A percentile compares a stretch with the other conserved stretches of the same genome.
phyloP scores from a whole-genome alignment of 1,140 invertebrate genomes.

The Formica selysi region DNA sequence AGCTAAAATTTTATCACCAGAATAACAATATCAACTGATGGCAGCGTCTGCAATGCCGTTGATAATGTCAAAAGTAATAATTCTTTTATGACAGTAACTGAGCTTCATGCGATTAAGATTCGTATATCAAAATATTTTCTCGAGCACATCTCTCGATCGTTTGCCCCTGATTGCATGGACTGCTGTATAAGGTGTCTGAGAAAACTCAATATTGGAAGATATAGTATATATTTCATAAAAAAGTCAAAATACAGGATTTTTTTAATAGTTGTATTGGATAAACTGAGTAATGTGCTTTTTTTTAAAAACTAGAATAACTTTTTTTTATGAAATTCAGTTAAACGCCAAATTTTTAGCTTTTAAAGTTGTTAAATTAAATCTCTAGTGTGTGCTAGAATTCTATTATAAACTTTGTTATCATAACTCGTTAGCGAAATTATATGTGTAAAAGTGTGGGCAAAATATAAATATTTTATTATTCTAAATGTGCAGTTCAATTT shows the following conservation, averaged over 20 bases:
- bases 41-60: neutral
- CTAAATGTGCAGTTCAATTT: too few species aligned
- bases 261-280: neutral
- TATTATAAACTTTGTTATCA: constrained; percentile 14
- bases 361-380: constrained; percentile 4
- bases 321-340: neutral
- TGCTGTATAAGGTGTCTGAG: neutral
- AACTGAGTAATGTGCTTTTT: neutral
- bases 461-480: neutral
- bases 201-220: neutral
- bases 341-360: neutral
- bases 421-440: neutral
- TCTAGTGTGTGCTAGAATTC: neutral
- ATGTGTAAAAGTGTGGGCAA: neutral
- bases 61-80: neutral
- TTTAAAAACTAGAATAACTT: neutral
- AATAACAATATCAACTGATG: neutral
- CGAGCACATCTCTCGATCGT: neutral
- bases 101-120: constrained; percentile 10
- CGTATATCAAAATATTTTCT: neutral
- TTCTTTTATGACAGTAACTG: neutral
- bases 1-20: neutral
- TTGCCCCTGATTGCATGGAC: neutral
- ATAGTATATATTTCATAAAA: neutral
- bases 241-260: neutral